Evolutionary conservation across 2,113 vertebrate species (phyloP).

Genomic region (Athene cunicularia): DNA sequence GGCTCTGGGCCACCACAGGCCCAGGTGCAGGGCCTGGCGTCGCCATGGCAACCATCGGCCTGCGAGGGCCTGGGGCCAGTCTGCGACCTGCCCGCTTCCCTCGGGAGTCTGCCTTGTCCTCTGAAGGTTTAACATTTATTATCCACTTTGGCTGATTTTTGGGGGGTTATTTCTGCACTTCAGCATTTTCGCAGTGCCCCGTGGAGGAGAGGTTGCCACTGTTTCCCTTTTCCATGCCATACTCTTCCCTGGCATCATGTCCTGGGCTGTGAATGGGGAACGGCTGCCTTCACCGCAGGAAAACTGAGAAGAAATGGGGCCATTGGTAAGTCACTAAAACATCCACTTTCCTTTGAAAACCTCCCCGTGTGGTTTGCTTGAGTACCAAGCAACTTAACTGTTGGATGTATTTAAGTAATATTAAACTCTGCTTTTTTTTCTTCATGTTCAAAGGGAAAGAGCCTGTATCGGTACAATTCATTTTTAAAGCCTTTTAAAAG

Average conservation of each 20-base stretch:
- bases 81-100: not conserved
- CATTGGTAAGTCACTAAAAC: not conserved
- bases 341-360: constrained; percentile 20
- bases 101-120: fast-evolving
- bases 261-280: not conserved
- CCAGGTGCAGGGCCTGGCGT: fast-evolving
- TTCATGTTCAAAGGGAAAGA: constrained; percentile 31
- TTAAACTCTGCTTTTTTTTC: not conserved
- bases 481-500: constrained; percentile 60
- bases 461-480: not conserved
- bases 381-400: constrained; percentile 4
- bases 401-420: not conserved
- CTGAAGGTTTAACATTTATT: not conserved
- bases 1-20: not conserved
- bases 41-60: fast-evolving
- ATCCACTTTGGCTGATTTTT: not conserved
- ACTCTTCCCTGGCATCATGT: fast-evolving
- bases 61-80: not conserved
- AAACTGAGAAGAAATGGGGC: not conserved
- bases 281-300: not conserved
- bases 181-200: not conserved
- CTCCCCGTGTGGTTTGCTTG: not conserved
- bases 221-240: fast-evolving
- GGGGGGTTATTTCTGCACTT: not conserved
- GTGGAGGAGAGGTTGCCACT: not conserved